These are phyloP conservation scores for Cryptus viduatorius DNA, from an alignment of 2,888 invertebrate genomes.

Conservation along the genomic window DNA sequence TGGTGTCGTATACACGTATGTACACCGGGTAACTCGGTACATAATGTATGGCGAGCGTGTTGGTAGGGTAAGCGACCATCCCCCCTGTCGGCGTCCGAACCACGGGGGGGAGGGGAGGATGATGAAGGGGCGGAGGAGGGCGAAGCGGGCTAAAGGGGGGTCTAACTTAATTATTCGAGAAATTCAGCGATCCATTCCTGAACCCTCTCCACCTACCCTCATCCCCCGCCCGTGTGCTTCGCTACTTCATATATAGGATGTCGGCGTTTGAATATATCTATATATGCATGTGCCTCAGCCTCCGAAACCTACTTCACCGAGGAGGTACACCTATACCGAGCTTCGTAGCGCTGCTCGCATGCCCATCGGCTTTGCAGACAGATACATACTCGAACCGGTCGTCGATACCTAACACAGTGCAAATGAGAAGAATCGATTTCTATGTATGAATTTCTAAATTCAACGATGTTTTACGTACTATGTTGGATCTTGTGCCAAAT, in stretches of 20 bases:
- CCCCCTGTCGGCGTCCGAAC: slow-evolving; percentile 71
- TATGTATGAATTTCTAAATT: slow-evolving; percentile 19
- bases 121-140: not conserved
- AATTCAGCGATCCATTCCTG: slow-evolving; percentile 84
- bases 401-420: not conserved
- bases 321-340: slow-evolving; percentile 29
- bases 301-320: slow-evolving; percentile 63
- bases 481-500: not conserved
- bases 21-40: slow-evolving; percentile 79
- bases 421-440: slow-evolving; percentile 60
- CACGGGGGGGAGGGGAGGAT: not conserved
- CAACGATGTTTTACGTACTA: not conserved
- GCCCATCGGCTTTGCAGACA: slow-evolving; percentile 47
- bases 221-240: slow-evolving; percentile 59
- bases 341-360: slow-evolving; percentile 5
- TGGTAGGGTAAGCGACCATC: slow-evolving; percentile 82
- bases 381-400: not conserved
- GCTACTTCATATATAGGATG: slow-evolving; percentile 52
- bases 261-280: slow-evolving; percentile 32
- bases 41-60: slow-evolving; percentile 83
- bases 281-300: slow-evolving; percentile 46
- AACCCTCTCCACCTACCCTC: slow-evolving; percentile 70
- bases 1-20: slow-evolving; percentile 70
- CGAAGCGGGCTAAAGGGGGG: slow-evolving; percentile 64
- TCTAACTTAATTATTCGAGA: slow-evolving; percentile 85